A percentile compares a stretch with the other conserved stretches of the same genome.
These are phyloP conservation scores for Manduca sexta DNA, from an alignment of 1,140 invertebrate species.

Conservation along the genomic window DNA sequence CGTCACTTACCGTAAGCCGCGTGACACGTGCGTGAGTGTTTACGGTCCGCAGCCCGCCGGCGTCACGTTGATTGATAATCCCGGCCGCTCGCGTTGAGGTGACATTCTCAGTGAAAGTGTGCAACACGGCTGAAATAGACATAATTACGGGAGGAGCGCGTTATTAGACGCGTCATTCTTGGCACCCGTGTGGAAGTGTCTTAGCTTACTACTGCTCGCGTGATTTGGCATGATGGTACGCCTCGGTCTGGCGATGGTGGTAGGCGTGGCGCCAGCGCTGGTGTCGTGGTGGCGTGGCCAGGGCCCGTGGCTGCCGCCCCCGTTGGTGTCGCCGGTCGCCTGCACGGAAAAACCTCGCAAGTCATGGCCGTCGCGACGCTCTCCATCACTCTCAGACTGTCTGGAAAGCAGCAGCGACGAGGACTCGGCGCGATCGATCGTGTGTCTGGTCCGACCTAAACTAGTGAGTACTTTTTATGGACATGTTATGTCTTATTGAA, in stretches of 20 bases:
- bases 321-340: conserved; percentile 28
- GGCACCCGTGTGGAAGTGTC: neutral
- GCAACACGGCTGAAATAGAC: conserved; percentile 49
- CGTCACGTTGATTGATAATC: conserved; percentile 35
- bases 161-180: neutral
- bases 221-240: conserved; percentile 40
- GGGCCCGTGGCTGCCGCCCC: conserved; percentile 33
- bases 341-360: conserved; percentile 39
- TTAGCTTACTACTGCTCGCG: neutral
- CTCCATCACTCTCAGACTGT: conserved; percentile 61
- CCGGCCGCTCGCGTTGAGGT: conserved; percentile 26
- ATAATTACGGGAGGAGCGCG: conserved; percentile 44
- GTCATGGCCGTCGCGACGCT: conserved; percentile 43
- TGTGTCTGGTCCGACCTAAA: conserved; percentile 62
- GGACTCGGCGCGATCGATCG: conserved; percentile 60
- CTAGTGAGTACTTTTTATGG: conserved; percentile 38
- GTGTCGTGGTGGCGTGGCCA: conserved; percentile 62
- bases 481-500: no score
- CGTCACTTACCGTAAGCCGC: neutral
- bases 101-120: conserved; percentile 35
- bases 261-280: conserved; percentile 61
- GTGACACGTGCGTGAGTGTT: neutral
- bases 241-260: conserved; percentile 60
- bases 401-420: conserved; percentile 62
- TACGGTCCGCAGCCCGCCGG: conserved; percentile 7